Conservation (phyloP, 2,797 vertebrate species). For the Dallia pectoralis region DNA sequence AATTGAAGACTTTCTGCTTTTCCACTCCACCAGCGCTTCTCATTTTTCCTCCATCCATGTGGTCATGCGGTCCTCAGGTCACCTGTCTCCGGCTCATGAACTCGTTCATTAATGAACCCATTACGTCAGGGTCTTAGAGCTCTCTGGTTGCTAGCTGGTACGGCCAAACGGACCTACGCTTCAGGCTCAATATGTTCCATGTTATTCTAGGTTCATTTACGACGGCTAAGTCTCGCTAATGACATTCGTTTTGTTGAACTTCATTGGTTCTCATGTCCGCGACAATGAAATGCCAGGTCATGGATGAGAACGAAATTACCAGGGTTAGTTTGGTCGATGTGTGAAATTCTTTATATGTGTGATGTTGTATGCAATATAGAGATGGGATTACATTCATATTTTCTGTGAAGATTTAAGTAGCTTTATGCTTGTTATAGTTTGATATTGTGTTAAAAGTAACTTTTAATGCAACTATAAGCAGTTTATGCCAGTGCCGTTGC, state of each 20-base stretch:
- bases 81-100: constrained; percentile 63
- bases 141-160: constrained; percentile 66
- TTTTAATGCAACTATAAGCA: constrained; percentile 29
- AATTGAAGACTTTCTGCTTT: neutral
- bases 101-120: constrained; percentile 69
- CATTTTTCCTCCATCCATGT: constrained; percentile 44
- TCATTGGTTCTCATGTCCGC: constrained; percentile 76
- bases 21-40: neutral
- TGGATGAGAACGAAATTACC: constrained; percentile 58
- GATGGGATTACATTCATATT: neutral
- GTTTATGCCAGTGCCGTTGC: constrained; percentile 18
- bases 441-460: constrained; percentile 19
- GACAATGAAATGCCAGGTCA: constrained; percentile 20
- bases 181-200: constrained; percentile 76
- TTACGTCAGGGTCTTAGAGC: constrained; percentile 59
- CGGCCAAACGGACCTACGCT: constrained; percentile 55
- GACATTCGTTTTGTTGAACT: constrained; percentile 73
- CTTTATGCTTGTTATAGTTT: neutral
- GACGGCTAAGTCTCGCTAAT: constrained; percentile 72
- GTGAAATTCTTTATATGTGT: constrained; percentile 48
- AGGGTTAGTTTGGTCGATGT: constrained; percentile 71
- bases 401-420: neutral
- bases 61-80: constrained; percentile 55
- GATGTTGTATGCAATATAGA: constrained; percentile 63
- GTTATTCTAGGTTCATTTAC: constrained; percentile 81